A percentile compares a stretch with the other conserved stretches of the same genome.
phyloP scores from a whole-genome alignment of 1,140 invertebrate genomes.

The Cepaea nemoralis region DNA sequence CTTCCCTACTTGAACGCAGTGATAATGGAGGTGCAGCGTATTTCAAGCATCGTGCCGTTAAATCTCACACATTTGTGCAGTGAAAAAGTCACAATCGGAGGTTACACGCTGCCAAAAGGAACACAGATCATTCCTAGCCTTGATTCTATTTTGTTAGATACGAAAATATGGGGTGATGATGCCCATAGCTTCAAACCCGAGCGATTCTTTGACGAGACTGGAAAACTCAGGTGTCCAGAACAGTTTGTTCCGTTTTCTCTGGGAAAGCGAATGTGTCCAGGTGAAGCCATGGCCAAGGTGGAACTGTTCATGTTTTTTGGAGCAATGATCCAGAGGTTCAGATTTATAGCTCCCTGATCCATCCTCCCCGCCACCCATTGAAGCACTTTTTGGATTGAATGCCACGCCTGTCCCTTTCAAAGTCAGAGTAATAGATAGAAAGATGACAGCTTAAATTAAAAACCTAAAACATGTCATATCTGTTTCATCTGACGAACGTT shows the following conservation, averaged over 20 bases:
- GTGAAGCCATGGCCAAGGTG: conserved; percentile 43
- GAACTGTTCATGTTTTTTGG: conserved; percentile 53
- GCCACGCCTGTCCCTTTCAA: no score
- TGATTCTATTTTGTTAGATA: background rate
- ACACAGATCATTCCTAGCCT: background rate
- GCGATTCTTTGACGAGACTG: conserved; percentile 70
- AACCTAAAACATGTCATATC: no score
- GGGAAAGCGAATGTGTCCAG: no score
- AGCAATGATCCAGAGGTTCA: no score
- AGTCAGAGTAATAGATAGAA: no score
- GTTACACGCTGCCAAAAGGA: conserved; percentile 63
- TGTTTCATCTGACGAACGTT: no score
- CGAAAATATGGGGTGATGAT: no score
- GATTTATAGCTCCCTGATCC: no score
- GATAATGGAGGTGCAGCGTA: conserved; percentile 46
- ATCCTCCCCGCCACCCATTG: no score
- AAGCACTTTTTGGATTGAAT: no score
- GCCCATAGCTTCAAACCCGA: conserved; percentile 80
- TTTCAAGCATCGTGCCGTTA: conserved; percentile 54
- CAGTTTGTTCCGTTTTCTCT: conserved; percentile 42
- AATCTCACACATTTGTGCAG: background rate
- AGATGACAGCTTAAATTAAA: no score
- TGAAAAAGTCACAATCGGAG: conserved; percentile 54
- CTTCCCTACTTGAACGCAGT: conserved; percentile 49
- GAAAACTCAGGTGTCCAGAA: conserved; percentile 37